Evolutionary conservation across 1,140 invertebrate species (phyloP).

Genomic region (Belonocnema kinseyi): DNA sequence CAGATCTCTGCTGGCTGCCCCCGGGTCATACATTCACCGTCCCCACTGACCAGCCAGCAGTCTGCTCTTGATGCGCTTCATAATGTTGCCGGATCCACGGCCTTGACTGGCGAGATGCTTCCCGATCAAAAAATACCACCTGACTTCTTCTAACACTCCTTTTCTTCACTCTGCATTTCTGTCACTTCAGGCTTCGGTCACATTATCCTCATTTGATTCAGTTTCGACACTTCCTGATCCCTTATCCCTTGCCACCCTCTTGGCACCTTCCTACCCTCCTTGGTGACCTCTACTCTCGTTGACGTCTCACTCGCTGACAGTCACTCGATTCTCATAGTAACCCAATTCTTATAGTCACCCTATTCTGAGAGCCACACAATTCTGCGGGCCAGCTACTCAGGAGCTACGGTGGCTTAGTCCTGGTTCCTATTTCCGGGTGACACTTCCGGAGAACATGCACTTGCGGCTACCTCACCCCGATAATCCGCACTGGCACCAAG

Average conservation of each 20-base stretch:
- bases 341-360: too few relatives aligned
- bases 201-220: neutral
- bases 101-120: slow-evolving; percentile 37
- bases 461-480: neutral
- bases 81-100: slow-evolving; percentile 53
- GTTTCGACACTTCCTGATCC: neutral
- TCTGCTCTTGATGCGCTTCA: slow-evolving; percentile 66
- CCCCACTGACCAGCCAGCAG: slow-evolving; percentile 54
- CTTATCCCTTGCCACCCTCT: neutral
- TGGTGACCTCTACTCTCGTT: neutral
- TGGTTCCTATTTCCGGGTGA: slow-evolving; percentile 7
- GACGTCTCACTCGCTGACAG: neutral
- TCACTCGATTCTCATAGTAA: neutral
- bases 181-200: neutral
- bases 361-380: too few relatives aligned
- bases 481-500: slow-evolving; percentile 12
- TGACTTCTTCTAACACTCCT: slow-evolving; percentile 20
- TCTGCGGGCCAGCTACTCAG: too few relatives aligned
- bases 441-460: slow-evolving; percentile 17
- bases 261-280: neutral
- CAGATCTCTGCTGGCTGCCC: slow-evolving; percentile 77
- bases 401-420: neutral
- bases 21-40: slow-evolving; percentile 79
- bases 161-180: neutral
- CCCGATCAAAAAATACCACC: slow-evolving; percentile 38